Percentiles rank a stretch among this genome's conserved stretches.
Evolutionary conservation across 2,888 invertebrate species (phyloP).

Genomic region (Cephus rjabovi): DNA sequence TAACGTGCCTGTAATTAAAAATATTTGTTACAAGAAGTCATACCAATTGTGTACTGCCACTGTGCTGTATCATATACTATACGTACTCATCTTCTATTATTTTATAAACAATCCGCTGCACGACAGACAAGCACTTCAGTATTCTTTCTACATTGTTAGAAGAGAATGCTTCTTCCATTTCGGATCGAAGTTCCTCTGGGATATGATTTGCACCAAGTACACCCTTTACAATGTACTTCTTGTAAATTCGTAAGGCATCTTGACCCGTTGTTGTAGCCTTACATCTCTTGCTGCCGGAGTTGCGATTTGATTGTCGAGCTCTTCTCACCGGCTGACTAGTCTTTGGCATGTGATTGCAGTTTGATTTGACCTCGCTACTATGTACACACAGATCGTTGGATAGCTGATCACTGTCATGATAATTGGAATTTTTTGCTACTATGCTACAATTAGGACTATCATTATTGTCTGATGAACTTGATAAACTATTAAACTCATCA

Average conservation of each 20-base stretch:
- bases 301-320: constrained; percentile 38
- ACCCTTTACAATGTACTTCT: constrained; percentile 81
- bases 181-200: constrained; percentile 71
- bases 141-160: constrained; percentile 75
- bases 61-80: constrained; percentile 13
- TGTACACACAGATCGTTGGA: constrained; percentile 27
- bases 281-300: constrained; percentile 28
- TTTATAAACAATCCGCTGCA: constrained; percentile 77
- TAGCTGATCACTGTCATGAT: constrained; percentile 13
- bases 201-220: constrained; percentile 72
- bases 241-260: constrained; percentile 79
- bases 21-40: not conserved
- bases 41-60: not conserved
- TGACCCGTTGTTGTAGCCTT: constrained; percentile 56
- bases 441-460: constrained; percentile 30
- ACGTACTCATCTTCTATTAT: constrained; percentile 77
- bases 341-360: constrained; percentile 53
- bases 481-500: constrained; percentile 25
- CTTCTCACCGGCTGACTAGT: constrained; percentile 42
- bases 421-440: constrained; percentile 19
- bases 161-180: constrained; percentile 76
- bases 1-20: constrained; percentile 72
- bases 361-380: constrained; percentile 41
- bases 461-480: constrained; percentile 31
- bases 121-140: constrained; percentile 78